Evolutionary conservation across 2,888 invertebrate species (phyloP).

Genomic region (Ischnura elegans): DNA sequence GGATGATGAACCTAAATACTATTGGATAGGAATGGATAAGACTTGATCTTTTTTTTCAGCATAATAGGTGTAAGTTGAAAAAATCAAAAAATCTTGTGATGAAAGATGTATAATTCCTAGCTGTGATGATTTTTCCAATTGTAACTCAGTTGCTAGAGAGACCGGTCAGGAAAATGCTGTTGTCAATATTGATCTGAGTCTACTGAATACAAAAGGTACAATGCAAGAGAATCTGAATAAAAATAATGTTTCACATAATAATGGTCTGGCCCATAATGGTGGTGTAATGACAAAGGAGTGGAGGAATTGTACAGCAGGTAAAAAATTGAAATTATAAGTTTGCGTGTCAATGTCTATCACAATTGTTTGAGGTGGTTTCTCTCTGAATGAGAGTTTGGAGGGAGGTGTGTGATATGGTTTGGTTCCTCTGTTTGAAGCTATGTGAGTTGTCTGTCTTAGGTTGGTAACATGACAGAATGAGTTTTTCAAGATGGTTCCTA

Average conservation of each 20-base stretch:
- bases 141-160: background rate
- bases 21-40: background rate
- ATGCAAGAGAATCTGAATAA: background rate
- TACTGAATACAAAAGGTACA: background rate
- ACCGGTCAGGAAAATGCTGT: background rate
- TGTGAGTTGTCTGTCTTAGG: too few relatives aligned
- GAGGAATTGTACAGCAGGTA: background rate
- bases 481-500: too few relatives aligned
- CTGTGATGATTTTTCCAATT: background rate
- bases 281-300: background rate
- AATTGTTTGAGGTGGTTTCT: background rate
- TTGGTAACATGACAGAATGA: too few relatives aligned
- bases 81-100: background rate
- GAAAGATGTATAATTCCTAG: background rate
- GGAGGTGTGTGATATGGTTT: background rate
- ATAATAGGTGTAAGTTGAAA: background rate
- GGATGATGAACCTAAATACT: background rate
- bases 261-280: background rate
- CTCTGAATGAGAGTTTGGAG: background rate
- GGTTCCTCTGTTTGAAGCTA: too few relatives aligned
- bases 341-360: background rate
- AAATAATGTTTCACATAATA: background rate
- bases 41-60: background rate
- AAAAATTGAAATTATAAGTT: background rate
- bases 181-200: background rate